phyloP scores from a whole-genome alignment of 2,888 invertebrate genomes.

The Trilocha varians region DNA sequence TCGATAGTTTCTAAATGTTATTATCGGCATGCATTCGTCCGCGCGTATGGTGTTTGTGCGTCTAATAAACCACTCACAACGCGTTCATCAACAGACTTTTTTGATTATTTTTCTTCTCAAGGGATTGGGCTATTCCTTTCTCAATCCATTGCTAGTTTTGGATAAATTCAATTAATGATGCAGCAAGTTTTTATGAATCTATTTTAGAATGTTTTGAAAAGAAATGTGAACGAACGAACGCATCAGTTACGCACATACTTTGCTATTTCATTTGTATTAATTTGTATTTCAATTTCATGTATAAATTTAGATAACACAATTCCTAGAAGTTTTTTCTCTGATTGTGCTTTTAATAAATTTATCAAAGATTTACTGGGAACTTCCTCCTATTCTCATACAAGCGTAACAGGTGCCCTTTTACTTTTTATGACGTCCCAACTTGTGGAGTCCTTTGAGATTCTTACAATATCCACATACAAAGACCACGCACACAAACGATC shows the following conservation, averaged over 20 bases:
- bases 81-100: conserved; percentile 17
- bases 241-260: too few species aligned
- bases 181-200: too few species aligned
- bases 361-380: background rate
- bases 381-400: background rate
- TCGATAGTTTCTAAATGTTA: background rate
- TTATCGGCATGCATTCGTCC: background rate
- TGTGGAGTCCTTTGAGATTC: background rate
- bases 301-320: too few species aligned
- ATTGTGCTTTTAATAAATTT: background rate
- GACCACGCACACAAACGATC: background rate
- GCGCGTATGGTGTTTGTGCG: background rate
- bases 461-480: conserved; percentile 5
- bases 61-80: background rate
- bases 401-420: conserved; percentile 18
- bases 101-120: conserved; percentile 27
- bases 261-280: too few species aligned
- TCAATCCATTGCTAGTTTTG: background rate
- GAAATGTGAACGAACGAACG: too few species aligned
- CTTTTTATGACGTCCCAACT: conserved; percentile 13
- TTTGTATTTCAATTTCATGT: too few species aligned
- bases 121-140: conserved; percentile 17
- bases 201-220: too few species aligned
- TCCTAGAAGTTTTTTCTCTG: too few species aligned
- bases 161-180: too few species aligned